These are phyloP conservation scores for Oligia strigilis DNA, from an alignment of 2,888 invertebrate species.

Conservation along the genomic window DNA sequence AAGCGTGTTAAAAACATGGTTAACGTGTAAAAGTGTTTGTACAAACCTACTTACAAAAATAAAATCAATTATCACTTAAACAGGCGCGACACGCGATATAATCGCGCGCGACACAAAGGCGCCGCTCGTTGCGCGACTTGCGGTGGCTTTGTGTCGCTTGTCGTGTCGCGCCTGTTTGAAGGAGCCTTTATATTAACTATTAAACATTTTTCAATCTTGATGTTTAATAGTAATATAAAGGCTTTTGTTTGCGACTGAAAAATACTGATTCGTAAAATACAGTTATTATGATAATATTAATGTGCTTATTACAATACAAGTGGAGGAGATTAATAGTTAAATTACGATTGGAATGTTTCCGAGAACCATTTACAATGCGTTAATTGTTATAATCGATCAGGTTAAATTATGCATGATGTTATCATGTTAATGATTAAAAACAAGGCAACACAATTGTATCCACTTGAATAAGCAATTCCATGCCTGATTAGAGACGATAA, in stretches of 20 bases:
- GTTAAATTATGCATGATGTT: background rate
- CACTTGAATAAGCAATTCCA: slow-evolving; percentile 4
- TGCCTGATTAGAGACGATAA: background rate
- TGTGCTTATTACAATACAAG: background rate
- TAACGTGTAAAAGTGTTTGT: too few relatives aligned
- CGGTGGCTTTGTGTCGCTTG: too few relatives aligned
- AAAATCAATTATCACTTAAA: too few relatives aligned
- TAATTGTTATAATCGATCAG: slow-evolving; percentile 23
- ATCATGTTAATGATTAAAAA: background rate
- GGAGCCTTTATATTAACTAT: background rate
- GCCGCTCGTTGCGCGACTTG: too few relatives aligned
- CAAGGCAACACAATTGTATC: background rate
- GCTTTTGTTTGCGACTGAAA: background rate
- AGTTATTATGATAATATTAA: background rate
- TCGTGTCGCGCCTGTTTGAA: too few relatives aligned
- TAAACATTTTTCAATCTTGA: background rate
- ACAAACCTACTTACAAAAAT: too few relatives aligned
- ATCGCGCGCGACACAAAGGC: too few relatives aligned
- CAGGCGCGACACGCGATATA: too few relatives aligned
- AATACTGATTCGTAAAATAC: background rate
- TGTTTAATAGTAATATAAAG: too few relatives aligned
- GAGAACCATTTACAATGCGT: background rate
- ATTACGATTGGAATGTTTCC: background rate
- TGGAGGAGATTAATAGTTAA: background rate
- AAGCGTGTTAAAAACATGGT: too few relatives aligned